Evolutionary conservation across 2,888 invertebrate species (phyloP).

Genomic region (Chironomus riparius): DNA sequence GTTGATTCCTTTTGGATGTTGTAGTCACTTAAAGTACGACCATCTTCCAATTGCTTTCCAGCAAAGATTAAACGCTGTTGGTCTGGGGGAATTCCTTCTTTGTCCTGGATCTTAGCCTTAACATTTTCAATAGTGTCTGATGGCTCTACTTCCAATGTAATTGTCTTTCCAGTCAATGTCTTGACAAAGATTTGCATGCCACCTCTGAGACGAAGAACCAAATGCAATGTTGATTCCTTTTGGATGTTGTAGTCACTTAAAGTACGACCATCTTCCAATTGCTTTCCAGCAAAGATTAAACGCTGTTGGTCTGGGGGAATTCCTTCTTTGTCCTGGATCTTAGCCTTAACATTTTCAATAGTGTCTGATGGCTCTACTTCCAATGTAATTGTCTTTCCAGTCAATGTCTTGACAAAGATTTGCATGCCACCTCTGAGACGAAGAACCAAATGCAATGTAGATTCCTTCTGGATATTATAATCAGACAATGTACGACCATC

Average conservation of each 20-base stretch:
- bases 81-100: conserved; percentile 79
- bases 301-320: conserved; percentile 1
- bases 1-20: conserved; percentile 94
- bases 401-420: conserved; percentile 6
- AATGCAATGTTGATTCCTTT: background rate
- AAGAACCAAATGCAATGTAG: background rate
- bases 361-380: conserved; percentile 11
- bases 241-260: conserved; percentile 7
- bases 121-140: conserved; percentile 94
- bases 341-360: conserved; percentile 8
- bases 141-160: conserved; percentile 87
- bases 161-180: conserved; percentile 90
- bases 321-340: conserved; percentile 15
- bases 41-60: conserved; percentile 93
- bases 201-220: background rate
- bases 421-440: background rate
- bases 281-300: background rate
- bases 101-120: conserved; percentile 85
- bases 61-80: conserved; percentile 88
- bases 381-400: background rate
- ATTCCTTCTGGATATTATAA: background rate
- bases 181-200: conserved; percentile 95
- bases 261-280: background rate
- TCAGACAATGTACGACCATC: background rate
- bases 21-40: conserved; percentile 84